phyloP scores from a whole-genome alignment of 2,797 vertebrate genomes.

The Coreius guichenoti region DNA sequence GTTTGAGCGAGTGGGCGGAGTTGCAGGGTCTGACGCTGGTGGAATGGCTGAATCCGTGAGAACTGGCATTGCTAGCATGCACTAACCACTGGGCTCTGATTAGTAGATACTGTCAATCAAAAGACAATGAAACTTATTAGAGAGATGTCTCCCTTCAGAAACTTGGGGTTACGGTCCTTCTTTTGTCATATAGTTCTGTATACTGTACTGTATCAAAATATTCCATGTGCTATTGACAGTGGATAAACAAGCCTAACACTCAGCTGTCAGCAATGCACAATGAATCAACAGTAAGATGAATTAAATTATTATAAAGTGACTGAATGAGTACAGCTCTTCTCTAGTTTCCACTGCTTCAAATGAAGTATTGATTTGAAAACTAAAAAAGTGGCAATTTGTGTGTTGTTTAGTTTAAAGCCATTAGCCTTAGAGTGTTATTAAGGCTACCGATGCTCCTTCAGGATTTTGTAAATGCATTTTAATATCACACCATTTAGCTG shows the following conservation, averaged over 20 bases:
- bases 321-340: slow-evolving; percentile 15
- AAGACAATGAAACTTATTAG: neutral
- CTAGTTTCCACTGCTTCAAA: neutral
- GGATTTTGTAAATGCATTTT: slow-evolving; percentile 17
- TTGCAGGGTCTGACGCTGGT: too few relatives aligned
- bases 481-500: neutral
- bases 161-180: neutral
- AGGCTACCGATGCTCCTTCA: neutral
- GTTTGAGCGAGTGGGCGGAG: too few relatives aligned
- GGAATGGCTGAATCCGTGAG: too few relatives aligned
- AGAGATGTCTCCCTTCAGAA: neutral
- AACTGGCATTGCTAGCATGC: neutral
- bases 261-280: neutral
- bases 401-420: slow-evolving; percentile 20
- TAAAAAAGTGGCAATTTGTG: slow-evolving; percentile 15
- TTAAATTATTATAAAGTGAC: neutral
- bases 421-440: slow-evolving; percentile 4
- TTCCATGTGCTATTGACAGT: neutral
- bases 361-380: slow-evolving; percentile 1
- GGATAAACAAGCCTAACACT: slow-evolving; percentile 23
- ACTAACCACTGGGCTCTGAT: slow-evolving; percentile 13
- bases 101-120: neutral
- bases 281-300: neutral
- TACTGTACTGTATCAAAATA: neutral
- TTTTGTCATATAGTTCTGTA: neutral